Base-by-base conservation (phyloP, 2,888 invertebrate species). In the Spatulosminthurus flaviceps region DNA sequence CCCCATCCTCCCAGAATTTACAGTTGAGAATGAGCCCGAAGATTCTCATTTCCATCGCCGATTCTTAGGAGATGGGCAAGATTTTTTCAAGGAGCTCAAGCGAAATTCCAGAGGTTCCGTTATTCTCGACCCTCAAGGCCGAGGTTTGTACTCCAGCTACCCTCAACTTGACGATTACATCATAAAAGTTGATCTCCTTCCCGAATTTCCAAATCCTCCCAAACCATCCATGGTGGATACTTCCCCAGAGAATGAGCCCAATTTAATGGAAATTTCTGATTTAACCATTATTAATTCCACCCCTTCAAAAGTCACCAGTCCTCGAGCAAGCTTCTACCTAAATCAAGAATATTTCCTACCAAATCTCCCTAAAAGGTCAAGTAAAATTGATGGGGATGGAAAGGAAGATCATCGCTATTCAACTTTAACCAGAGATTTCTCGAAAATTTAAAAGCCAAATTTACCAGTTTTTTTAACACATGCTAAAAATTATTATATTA, bases 281-380 rank as follows among this genome's bases (percentile, higher is more conserved):
- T 1, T n/a, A 16, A 24, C 11, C 1, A 24, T 64, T 22, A 7
- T 5, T 7, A n/a, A 19, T 19, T 7, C n/a, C n/a, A 11, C 64
- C 24, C 2, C 2, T 22, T 11, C 64, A 13, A 24, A 22, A 1
- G 24, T 5, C 2, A 7, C 7, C 4, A 26, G 24, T 9, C 2
- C 4, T 13, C 2, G 64, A 16, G 24, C 64, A 9, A 64, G 64
- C 16, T 64, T 64, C 24, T 64, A 64, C n/a, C 16, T 64, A n/a
- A 64, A 26, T 16, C 64, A 64, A 24, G 64, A 64, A 26, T 64
- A 64, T 16, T 64, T 64, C 24, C 24, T 64, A 22, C 64, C 64
- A 9, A 64, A 64, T 16, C n/a, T 64, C 22, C 64, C 64, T 4
- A 64, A 26, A n/a, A 22, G 24, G 24, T 9, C 24, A 22, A 9